Conservation (phyloP, 2,113 vertebrate species). For the Origma solitaria region DNA sequence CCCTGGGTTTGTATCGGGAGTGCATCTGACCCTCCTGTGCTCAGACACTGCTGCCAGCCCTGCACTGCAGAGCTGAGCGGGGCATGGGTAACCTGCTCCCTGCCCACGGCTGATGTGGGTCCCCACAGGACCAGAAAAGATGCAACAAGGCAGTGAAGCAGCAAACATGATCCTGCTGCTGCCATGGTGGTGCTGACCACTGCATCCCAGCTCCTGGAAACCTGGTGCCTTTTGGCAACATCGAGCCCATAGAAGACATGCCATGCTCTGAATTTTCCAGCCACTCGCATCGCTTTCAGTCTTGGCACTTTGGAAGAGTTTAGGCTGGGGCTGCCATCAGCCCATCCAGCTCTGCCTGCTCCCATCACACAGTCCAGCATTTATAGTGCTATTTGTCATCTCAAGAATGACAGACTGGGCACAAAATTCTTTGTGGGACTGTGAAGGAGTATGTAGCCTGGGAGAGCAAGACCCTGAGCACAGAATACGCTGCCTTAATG, state of each 20-base stretch:
- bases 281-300: background rate
- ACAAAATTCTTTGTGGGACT: background rate
- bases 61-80: background rate
- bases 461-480: background rate
- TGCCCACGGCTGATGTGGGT: background rate
- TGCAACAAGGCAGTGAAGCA: background rate
- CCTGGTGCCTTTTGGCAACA: background rate
- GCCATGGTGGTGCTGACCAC: background rate
- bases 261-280: background rate
- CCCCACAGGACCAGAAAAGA: background rate
- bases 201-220: background rate
- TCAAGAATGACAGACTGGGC: background rate
- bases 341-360: background rate
- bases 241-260: background rate
- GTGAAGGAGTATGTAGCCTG: background rate
- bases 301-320: background rate
- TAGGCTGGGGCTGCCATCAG: background rate
- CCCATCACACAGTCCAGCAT: background rate
- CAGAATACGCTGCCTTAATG: background rate
- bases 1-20: background rate
- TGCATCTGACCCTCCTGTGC: background rate
- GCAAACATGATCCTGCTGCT: background rate
- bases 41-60: background rate
- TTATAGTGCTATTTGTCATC: rapidly evolving
- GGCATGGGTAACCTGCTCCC: background rate